Conservation (phyloP, 2,888 invertebrate genomes). For the Sinelater perroti region DNA sequence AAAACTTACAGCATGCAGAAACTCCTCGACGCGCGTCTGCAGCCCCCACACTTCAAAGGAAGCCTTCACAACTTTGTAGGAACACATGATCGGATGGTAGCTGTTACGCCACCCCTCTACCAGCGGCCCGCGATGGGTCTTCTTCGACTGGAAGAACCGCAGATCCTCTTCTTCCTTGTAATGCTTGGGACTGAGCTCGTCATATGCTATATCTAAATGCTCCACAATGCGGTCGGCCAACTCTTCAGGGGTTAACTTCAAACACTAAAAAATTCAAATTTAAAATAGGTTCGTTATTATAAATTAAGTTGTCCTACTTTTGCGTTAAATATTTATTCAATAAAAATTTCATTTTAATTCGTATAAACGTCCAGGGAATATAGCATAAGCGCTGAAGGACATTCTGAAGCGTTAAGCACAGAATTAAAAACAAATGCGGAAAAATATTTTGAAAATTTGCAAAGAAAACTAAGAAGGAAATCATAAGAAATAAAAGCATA, state of each 20-base stretch:
- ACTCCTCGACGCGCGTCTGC: conserved; percentile 88
- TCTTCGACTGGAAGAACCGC: conserved; percentile 81
- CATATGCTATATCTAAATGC: conserved; percentile 86
- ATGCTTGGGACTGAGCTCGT: conserved; percentile 84
- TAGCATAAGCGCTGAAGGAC: no score
- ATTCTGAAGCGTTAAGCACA: no score
- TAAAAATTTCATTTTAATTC: no score
- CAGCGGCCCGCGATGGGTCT: conserved; percentile 85
- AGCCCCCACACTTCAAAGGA: conserved; percentile 94
- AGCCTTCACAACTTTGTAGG: conserved; percentile 87
- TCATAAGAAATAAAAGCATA: no score
- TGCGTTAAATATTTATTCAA: no score
- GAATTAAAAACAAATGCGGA: no score
- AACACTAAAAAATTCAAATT: conserved; percentile 68
- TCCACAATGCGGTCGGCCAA: conserved; percentile 78
- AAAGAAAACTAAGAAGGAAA: no score
- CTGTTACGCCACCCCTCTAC: conserved; percentile 83
- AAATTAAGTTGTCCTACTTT: conserved; percentile 8
- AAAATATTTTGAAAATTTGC: no score
- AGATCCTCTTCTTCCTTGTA: conserved; percentile 92
- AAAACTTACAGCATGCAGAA: conserved; percentile 78
- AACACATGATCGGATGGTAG: conserved; percentile 88
- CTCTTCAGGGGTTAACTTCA: conserved; percentile 77
- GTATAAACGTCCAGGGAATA: no score
- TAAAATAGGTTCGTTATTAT: conserved; percentile 13